Evolutionary conservation across 2,797 vertebrate species (phyloP).

Genomic region (Hipposideros larvatus): DNA sequence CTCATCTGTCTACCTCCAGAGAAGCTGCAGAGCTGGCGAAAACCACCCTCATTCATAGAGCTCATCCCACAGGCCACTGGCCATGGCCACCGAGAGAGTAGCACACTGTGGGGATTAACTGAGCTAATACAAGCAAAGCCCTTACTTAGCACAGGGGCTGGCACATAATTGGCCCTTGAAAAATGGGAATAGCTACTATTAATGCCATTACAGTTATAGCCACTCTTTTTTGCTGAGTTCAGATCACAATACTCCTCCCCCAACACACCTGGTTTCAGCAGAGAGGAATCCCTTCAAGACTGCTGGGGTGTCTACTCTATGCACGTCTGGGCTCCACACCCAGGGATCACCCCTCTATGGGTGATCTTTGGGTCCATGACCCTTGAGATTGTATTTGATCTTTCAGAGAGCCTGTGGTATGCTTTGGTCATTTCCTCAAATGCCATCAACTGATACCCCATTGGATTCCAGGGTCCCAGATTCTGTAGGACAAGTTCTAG

Average conservation of each 20-base stretch:
- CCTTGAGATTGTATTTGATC: neutral
- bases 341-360: neutral
- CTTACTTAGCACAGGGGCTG: neutral
- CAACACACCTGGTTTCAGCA: neutral
- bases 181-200: neutral
- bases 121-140: slow-evolving; percentile 18
- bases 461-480: neutral
- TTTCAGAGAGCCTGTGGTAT: neutral
- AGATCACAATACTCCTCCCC: neutral
- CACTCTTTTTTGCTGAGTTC: neutral
- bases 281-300: neutral
- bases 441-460: neutral
- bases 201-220: neutral
- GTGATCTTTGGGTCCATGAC: neutral
- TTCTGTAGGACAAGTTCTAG: slow-evolving; percentile 1
- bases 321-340: neutral
- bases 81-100: neutral
- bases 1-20: neutral
- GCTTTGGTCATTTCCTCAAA: slow-evolving; percentile 16
- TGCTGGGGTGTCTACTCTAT: neutral
- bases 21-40: slow-evolving; percentile 67
- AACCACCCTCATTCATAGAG: neutral
- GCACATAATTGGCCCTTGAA: neutral
- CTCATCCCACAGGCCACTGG: neutral
- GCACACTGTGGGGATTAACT: neutral